Evolutionary conservation across 2,888 invertebrate genomes (phyloP), one percentile per base, ranked within the genome.

Genomic region (Meghimatium bilineatum): DNA sequence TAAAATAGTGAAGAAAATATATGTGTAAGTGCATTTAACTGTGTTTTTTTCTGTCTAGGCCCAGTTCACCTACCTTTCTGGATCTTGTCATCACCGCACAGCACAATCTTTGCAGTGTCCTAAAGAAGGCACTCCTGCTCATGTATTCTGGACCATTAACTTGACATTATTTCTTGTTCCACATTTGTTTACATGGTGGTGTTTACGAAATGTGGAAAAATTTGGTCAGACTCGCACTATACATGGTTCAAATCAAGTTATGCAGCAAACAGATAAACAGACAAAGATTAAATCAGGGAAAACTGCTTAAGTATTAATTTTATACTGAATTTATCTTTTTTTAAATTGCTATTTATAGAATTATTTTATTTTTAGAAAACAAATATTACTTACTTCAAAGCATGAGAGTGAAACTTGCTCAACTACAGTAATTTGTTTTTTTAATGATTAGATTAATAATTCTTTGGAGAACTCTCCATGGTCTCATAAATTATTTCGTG

Each of bases 181-280:
- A 23, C 92, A 91, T 63, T 81, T 92, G 8, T 88, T 91, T 86
- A 90, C 90, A 66, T 76, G 84, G 44, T 86, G 90, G 76, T 90
- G 90, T 78, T 84, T 86, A 76, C 83, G 84, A 36, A 83, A 85
- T 71, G 49, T 52, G 0, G 80, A 87, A 29, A 82, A 72, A 34
- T 88, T 83, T 77, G 86, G 87, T n/a, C 75, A 80, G 20, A 85
- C 86, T 60, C 82, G 83, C 77, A 85, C 85, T 56, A 29, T 56
- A n/a, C 71, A 69, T n/a, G 12, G 71, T 32, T 56, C 56, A 0
- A 69, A 80, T 34, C 44, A 38, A 38, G 17, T 52, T 36, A 34
- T 56, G 26, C 71, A 80, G 36, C 34, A 26, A 60, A 2, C 8
- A 67, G 29, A 26, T n/a, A 44, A 49, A 29, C 52, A 52, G 5